These are phyloP conservation scores for Leptodactylus fallax DNA, from an alignment of 2,797 vertebrate species.

Conservation along the genomic window DNA sequence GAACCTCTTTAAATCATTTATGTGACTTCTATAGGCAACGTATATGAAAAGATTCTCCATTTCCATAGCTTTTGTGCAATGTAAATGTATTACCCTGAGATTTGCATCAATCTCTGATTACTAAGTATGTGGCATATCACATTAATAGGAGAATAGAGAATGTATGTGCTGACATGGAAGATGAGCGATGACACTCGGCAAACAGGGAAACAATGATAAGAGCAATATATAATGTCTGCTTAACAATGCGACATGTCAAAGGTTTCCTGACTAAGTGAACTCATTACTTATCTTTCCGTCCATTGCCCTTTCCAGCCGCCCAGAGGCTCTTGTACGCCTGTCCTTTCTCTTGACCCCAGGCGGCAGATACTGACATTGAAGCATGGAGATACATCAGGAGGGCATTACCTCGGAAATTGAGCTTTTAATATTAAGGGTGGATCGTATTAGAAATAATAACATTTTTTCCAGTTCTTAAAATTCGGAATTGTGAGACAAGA, in stretches of 20 bases:
- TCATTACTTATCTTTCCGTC: conserved; percentile 41
- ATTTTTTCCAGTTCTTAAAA: background rate
- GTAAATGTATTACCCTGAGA: background rate
- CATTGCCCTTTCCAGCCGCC: conserved; percentile 31
- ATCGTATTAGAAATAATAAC: conserved; percentile 29
- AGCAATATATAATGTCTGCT: conserved; percentile 28
- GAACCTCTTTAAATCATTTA: conserved; percentile 37
- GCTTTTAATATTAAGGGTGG: conserved; percentile 14
- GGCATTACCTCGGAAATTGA: conserved; percentile 50
- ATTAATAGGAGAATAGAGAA: conserved; percentile 16
- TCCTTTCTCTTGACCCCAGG: conserved; percentile 45
- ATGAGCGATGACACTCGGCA: conserved; percentile 14
- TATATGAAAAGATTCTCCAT: conserved; percentile 35
- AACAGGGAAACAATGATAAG: conserved; percentile 46
- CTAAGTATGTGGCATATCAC: conserved; percentile 15
- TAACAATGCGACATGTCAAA: conserved; percentile 37
- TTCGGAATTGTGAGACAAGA: background rate
- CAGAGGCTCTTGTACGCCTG: conserved; percentile 30
- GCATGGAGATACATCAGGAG: conserved; percentile 28
- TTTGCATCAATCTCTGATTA: conserved; percentile 35
- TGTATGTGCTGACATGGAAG: conserved; percentile 8
- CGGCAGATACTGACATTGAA: conserved; percentile 40
- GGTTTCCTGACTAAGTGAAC: conserved; percentile 11
- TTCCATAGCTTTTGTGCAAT: conserved; percentile 13
- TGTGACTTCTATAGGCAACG: conserved; percentile 34